These are phyloP conservation scores for Lepus timidus DNA, from an alignment of 2,113 vertebrate genomes.

Conservation along the genomic window DNA sequence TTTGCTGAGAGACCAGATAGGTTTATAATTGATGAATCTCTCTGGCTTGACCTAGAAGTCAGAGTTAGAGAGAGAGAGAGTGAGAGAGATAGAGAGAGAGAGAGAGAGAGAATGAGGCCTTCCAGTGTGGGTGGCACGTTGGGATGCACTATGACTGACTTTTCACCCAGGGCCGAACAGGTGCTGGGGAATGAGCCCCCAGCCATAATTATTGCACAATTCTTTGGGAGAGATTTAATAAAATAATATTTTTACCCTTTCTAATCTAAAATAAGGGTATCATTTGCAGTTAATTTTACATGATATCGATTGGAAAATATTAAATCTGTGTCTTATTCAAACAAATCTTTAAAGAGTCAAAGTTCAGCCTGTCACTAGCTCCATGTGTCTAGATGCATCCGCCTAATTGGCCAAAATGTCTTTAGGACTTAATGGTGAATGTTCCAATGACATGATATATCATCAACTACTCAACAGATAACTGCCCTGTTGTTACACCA, in stretches of 20 bases:
- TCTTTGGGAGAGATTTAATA: not conserved
- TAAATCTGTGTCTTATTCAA: constrained; percentile 14
- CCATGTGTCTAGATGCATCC: not conserved
- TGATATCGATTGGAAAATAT: constrained; percentile 16
- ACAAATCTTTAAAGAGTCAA: constrained; percentile 44
- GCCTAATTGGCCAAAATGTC: not conserved
- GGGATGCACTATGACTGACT: not conserved
- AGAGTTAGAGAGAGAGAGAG: not conserved
- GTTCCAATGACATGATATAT: not conserved
- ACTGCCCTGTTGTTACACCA: not conserved
- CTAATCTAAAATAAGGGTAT: not conserved
- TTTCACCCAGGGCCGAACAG: not conserved
- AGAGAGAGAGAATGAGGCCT: not conserved
- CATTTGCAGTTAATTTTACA: not conserved
- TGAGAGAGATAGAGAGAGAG: not conserved
- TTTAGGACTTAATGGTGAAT: not conserved
- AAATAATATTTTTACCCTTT: not conserved
- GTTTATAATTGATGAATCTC: constrained; percentile 36
- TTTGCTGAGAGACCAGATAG: not conserved
- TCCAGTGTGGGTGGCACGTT: accelerated
- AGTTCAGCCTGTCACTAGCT: not conserved
- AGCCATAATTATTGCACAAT: not conserved
- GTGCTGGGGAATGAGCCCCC: not conserved
- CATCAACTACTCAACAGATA: not conserved
- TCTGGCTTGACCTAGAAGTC: not conserved